Evolutionary conservation across 2,797 vertebrate species (phyloP).

Genomic region (Oryzias dopingdopingensis): DNA sequence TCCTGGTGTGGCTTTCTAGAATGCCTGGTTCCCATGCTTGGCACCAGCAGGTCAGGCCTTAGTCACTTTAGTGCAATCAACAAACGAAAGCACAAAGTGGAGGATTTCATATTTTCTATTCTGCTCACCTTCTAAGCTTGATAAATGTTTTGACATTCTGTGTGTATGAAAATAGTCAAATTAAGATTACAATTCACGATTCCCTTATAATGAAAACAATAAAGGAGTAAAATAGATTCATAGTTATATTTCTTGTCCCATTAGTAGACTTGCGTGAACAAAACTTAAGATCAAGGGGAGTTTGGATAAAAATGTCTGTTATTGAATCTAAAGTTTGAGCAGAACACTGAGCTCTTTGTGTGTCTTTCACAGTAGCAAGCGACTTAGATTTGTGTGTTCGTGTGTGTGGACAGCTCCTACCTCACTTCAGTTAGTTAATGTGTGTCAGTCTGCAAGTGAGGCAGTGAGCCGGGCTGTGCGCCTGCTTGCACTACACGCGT

Average conservation of each 20-base stretch:
- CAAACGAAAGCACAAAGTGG: slow-evolving; percentile 28
- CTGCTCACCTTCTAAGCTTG: slow-evolving; percentile 1
- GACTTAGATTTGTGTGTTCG: slow-evolving; percentile 6
- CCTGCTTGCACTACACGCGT: slow-evolving; percentile 58
- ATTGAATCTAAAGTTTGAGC: slow-evolving; percentile 7
- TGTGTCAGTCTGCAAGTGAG: slow-evolving; percentile 72
- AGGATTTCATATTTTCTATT: slow-evolving; percentile 38
- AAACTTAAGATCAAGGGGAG: not conserved
- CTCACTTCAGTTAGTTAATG: slow-evolving; percentile 75
- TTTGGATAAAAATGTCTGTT: not conserved
- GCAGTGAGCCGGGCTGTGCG: slow-evolving; percentile 73
- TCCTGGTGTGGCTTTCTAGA: slow-evolving; percentile 74
- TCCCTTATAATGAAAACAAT: too few relatives aligned
- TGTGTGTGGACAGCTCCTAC: slow-evolving; percentile 63
- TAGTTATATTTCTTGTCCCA: not conserved
- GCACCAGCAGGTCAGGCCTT: slow-evolving; percentile 41
- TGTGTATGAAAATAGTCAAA: not conserved
- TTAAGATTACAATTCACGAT: not conserved
- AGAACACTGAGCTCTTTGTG: slow-evolving; percentile 17
- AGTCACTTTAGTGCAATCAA: slow-evolving; percentile 44
- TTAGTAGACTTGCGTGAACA: not conserved
- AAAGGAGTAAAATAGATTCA: too few relatives aligned
- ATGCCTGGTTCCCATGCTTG: slow-evolving; percentile 60
- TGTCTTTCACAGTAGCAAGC: slow-evolving; percentile 17
- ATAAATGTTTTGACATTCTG: not conserved